A percentile compares a stretch with the other conserved stretches of the same genome.
These are phyloP conservation scores for Ceyx erithaca DNA, from an alignment of 2,797 vertebrate genomes.

Conservation along the genomic window DNA sequence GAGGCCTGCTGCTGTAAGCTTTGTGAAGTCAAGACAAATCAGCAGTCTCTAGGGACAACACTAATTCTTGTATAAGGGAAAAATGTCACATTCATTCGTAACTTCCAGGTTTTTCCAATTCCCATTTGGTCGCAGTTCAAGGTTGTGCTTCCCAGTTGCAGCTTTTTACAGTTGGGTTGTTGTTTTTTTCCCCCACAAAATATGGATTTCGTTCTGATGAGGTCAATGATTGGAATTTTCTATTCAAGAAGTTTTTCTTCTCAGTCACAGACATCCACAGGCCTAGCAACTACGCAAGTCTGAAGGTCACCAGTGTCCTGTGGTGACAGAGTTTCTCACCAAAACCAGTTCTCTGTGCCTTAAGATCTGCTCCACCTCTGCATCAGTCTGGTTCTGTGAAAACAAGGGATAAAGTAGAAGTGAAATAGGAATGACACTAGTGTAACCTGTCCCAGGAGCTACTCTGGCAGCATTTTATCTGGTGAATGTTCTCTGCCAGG, in stretches of 20 bases:
- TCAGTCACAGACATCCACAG: neutral
- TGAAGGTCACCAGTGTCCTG: neutral
- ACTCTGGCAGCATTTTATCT: neutral
- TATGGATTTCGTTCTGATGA: slow-evolving; percentile 12
- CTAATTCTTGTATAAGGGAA: neutral
- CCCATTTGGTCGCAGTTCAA: slow-evolving; percentile 24
- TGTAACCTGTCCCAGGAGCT: neutral
- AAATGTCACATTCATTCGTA: neutral
- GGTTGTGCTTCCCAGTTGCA: neutral
- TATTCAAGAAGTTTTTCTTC: neutral
- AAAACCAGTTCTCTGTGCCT: neutral
- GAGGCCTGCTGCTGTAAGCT: slow-evolving; percentile 22
- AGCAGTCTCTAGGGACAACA: neutral
- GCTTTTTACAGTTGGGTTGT: neutral
- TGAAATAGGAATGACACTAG: neutral
- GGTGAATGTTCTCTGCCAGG: neutral
- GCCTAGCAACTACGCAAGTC: neutral
- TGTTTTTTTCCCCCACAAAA: neutral
- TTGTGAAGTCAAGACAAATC: slow-evolving; percentile 28
- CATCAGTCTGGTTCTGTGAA: neutral
- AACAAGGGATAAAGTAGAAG: neutral
- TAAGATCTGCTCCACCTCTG: neutral
- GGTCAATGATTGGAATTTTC: neutral
- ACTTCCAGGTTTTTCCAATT: slow-evolving; percentile 57
- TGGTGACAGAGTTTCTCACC: neutral